A percentile compares a stretch with the other conserved stretches of the same genome.
phyloP scores from a whole-genome alignment of 2,888 invertebrate genomes.

The Meandrusa payeni region DNA sequence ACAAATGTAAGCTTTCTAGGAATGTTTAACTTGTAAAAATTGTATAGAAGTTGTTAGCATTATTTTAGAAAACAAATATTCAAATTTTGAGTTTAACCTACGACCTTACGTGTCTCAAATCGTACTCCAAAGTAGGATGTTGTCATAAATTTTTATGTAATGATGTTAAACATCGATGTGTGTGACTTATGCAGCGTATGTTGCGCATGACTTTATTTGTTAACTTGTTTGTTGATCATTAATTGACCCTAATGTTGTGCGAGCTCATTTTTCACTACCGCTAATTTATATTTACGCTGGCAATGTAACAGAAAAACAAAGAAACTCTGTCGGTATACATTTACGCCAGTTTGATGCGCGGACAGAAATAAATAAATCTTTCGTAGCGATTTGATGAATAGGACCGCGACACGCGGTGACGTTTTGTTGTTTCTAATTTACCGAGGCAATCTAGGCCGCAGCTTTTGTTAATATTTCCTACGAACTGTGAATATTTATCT shows the following conservation, averaged over 20 bases:
- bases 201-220: constrained; percentile 12
- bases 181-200: too few species aligned
- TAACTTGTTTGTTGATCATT: constrained; percentile 14
- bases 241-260: constrained; percentile 19
- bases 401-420: constrained; percentile 26
- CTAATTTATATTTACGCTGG: constrained; percentile 18
- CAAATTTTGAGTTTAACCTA: too few species aligned
- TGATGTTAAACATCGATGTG: too few species aligned
- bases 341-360: constrained; percentile 16
- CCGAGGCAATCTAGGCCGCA: constrained; percentile 34
- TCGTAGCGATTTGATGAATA: constrained; percentile 23
- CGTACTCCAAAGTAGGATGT: too few species aligned
- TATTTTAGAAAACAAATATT: too few species aligned
- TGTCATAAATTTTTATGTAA: too few species aligned
- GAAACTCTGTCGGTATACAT: constrained; percentile 17
- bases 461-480: constrained; percentile 39
- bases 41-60: too few species aligned
- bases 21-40: too few species aligned
- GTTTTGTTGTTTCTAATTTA: constrained; percentile 40
- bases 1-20: too few species aligned
- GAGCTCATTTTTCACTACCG: constrained; percentile 11
- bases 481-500: constrained; percentile 42
- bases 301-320: constrained; percentile 14
- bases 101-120: too few species aligned
- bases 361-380: constrained; percentile 23